Base-by-base conservation (phyloP, 2,888 invertebrate species). In the Lumbricus terrestris region DNA sequence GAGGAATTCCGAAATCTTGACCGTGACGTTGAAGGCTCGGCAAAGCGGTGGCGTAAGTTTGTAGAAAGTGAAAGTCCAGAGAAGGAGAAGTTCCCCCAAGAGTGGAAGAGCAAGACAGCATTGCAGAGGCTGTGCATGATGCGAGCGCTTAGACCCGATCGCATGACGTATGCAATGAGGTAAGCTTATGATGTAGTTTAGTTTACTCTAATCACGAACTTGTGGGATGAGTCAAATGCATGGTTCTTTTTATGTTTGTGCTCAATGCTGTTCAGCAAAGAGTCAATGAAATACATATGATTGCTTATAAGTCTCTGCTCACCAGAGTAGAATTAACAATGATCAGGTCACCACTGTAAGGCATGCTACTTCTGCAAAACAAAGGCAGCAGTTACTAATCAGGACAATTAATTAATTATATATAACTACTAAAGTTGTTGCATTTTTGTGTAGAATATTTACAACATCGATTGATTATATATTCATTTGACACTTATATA, bases 51-150 rank as follows among this genome's bases (percentile, higher is more conserved):
- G 99, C 98, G 98, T 95, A 98, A 98, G 95, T 96, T 98, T 93
- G 97, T 98, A 1, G 99, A 99, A 95, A 97, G 97, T 93, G 98
- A 99, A 94, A 97, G 97, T 93, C 98, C 98, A 0, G 99, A 99
- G 95, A 97, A 97, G 92, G 98, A 99, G 94, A 98, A 98, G 95
- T 97, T 99, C 95, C 99, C 99, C 0, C 98, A 98, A 91, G 99
- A 99, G 95, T 99, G 98, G 98, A 99, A 99, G 95, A 98, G 97
- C 94, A 98, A 98, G 96, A 97, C 97, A 0, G 97, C 98, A 0
- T 95, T 99, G 35, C 98, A 99, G 94, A 96, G 98, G 92, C 95
- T 99, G n/a, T 98, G 98, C 94, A 98, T 99, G 97, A 96, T 99
- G 96, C 96, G 98, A 94, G 98, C 98, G 0, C 95, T 99, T 34